Evolutionary conservation across 1,140 invertebrate species (phyloP).

Genomic region (Bombus superbus): DNA sequence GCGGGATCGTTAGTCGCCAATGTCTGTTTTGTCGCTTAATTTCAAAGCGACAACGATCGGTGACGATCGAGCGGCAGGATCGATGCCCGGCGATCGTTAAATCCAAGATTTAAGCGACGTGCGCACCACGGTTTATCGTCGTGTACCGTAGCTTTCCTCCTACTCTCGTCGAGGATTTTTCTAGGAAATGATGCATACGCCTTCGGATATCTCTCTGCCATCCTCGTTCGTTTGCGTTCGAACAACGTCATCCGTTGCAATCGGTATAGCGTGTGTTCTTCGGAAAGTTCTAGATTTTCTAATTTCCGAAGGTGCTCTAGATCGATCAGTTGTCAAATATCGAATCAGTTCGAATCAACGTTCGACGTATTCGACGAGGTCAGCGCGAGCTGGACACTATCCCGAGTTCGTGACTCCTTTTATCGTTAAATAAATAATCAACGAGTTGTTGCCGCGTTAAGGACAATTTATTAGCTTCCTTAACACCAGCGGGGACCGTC

Average conservation of each 20-base stretch:
- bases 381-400: no score
- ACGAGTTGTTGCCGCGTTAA: conserved; percentile 71
- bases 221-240: neutral
- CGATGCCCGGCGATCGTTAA: conserved; percentile 65
- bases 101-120: conserved; percentile 59
- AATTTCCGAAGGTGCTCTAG: no score
- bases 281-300: neutral
- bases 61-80: conserved; percentile 52
- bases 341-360: neutral
- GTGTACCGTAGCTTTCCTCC: neutral
- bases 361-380: neutral
- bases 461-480: conserved; percentile 77
- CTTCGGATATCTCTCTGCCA: neutral
- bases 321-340: no score
- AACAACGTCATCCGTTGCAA: no score
- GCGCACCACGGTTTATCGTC: conserved; percentile 50
- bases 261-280: no score
- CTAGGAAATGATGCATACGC: neutral
- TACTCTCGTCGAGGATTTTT: neutral
- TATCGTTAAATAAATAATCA: conserved; percentile 80
- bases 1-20: conserved; percentile 18
- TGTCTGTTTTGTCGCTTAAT: conserved; percentile 62
- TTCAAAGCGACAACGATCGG: conserved; percentile 28
- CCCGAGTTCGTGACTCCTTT: conserved; percentile 65
- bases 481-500: conserved; percentile 54